Base-by-base conservation (phyloP, 2,888 invertebrate genomes). In the Chironomus tentans region DNA sequence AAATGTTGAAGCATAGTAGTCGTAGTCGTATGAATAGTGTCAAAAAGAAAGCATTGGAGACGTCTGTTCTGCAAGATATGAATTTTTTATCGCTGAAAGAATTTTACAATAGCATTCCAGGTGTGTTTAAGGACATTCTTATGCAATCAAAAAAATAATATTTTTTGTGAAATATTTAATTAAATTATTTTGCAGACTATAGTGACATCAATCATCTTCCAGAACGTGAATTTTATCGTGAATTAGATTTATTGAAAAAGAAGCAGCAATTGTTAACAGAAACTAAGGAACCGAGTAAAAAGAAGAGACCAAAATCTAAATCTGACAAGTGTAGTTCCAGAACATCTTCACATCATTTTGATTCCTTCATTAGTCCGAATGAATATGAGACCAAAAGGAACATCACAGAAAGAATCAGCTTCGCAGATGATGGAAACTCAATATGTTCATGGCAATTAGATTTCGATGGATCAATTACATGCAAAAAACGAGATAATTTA, bases 51-150 rank as follows among this genome's bases (percentile, higher is more conserved):
- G 38, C 50, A 38, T 21, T 68, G 12, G 68, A 47, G 56, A 69
- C 38, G 21, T 56, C 68, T 10, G 22, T 69, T 4, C 4, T 69
- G 61, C 76, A 69, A 18, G 76, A 76, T 50, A 68, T 76, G 76
- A 87, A 88, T 71, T 85, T 87, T 56, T 83, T 88, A 69, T 89
- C 89, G 71, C 85, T 92, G 78, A 86, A 91, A 77, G 89, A 92
- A 77, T 92, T 93, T 82, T 89, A 91, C 79, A 88, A 89, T 73
- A 92, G 91, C 80, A 93, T 93, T 81, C 93, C 93, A 78, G 83
- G 84, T 83, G 38, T 38, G 38, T 38, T 38, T 38, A 10, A 10
- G 38, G 38, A 38, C 10, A 38, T 38, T 38, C 38, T 38, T 38
- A 38, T 38, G 38, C 38, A 38, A 38, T 38, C 7, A 10, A 38